Base-by-base conservation (phyloP, 2,888 invertebrate genomes). In the Drosophila kambysellisi region DNA sequence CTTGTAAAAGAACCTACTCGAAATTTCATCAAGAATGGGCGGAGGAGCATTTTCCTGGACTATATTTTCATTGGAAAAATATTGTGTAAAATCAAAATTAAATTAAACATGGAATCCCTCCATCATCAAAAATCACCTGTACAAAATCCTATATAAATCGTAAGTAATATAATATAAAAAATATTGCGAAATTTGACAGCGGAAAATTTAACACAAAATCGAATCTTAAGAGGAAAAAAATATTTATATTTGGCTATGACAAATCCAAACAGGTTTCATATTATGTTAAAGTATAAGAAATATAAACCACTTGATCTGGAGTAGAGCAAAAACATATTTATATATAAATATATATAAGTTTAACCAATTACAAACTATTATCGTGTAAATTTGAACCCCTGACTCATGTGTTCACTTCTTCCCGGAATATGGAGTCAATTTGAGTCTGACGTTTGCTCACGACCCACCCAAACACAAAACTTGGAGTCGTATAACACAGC, bases 401-500 rank as follows among this genome's bases (percentile, higher is more conserved):
- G 17, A 37, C 17, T 37, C 51, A 39, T 11, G 20, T 46, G 51
- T 33, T 58, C 6, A 41, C 0, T 37, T 46, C 29, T 58, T 61
- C 66, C 60, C 60, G 76, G 71, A 75, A 77, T n/a, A 54, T 30
- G 37, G 32, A 32, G 29, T 39, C 56, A 56, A 53, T 39, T 54
- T 37, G 29, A 52, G 50, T 29, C 62, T 32, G 32, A 64, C n/a
- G 29, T 39, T 43, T n/a, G 48, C 56, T 68, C 81, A 81, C 73
- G 81, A 78, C 81, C 78, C 74, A 81, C 74, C 78, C 79, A 68
- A 74, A 81, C 74, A 70, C 25, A 78, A 74, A 65, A 33, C 61
- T 37, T 11, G 64, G 78, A 74, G 74, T 77, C 78, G 58, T 76
- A 76, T 76, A 64, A 59, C 74, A 20, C 7, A 41, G 43, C 66